Evolutionary conservation across 2,113 vertebrate species (phyloP), one percentile per base, ranked within the genome.

Genomic region (Sturnus vulgaris): DNA sequence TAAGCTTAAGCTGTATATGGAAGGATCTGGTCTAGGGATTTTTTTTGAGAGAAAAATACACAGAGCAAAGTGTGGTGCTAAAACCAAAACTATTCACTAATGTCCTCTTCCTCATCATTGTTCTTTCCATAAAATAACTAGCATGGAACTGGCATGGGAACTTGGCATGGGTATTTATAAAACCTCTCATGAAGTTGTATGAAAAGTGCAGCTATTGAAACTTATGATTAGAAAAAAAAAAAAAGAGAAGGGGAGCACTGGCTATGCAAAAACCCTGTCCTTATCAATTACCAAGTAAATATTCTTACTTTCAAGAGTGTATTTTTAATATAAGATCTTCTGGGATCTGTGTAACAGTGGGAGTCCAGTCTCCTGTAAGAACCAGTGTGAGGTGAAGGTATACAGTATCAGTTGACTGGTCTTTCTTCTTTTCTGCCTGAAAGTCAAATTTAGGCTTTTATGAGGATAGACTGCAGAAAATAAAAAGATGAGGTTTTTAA

Each of bases 191-290:
- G 24, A 81, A 81, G n/a, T 17, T 61, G 8, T 12, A 68, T 56
- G 78, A 72, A 31, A 59, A 66, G 6, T 28, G 22, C 72, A 76
- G 37, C 5, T 93, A 49, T 75, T 75, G 30, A 49, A 46, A 69
- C 9, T 47, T 85, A 6, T 42, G 15, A 42, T 85, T 50, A 17
- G 4, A 37, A n/a, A 50, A 44, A 23, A 50, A 44, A 23, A 14
- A 56, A 8, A 10, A 27, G 33, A 3, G 1, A 1, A 3, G 11
- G 3, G 7, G 37, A 13, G 4, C 9, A 44, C 23, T 49, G 13
- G 5, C 10, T 28, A 5, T 27, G 30, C 30, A 56, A 72, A 73
- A 35, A 1, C 9, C 2, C 9, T 77, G 6, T 24, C 31, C 21
- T 47, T 75, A 30, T 23, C 24, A 72, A 31, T 77, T 81, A 53